Percentiles rank a stretch among this genome's conserved stretches.
Evolutionary conservation across 2,888 invertebrate genomes (phyloP).

Genomic region (Ellobium chinense): DNA sequence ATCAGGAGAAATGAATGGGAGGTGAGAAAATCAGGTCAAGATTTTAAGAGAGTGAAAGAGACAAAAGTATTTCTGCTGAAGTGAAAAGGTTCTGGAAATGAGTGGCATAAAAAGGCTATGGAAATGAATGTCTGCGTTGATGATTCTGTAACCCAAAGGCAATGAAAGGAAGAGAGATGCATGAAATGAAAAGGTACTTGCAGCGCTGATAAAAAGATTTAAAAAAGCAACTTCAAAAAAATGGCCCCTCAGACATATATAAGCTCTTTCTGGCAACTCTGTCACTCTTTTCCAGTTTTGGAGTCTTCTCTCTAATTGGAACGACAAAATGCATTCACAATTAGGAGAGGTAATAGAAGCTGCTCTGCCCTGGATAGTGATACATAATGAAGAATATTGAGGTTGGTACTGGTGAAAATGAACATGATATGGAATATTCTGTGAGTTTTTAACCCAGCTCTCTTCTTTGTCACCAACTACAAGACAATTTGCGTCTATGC

Average conservation of each 20-base stretch:
- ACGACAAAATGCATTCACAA: constrained; percentile 18
- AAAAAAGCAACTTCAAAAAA: constrained; percentile 11
- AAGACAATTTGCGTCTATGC: too few species aligned
- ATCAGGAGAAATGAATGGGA: not conserved
- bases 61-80: not conserved
- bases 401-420: too few species aligned
- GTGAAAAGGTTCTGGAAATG: too few species aligned
- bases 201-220: constrained; percentile 18
- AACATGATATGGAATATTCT: too few species aligned
- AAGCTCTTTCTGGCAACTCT: not conserved
- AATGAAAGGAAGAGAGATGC: not conserved
- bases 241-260: constrained; percentile 10
- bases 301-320: constrained; percentile 34
- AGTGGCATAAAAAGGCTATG: too few species aligned
- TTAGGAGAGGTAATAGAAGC: constrained; percentile 26
- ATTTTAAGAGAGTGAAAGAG: not conserved
- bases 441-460: too few species aligned
- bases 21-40: not conserved
- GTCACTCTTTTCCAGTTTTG: constrained; percentile 7
- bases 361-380: constrained; percentile 3
- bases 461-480: too few species aligned
- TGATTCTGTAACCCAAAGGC: not conserved
- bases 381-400: not conserved
- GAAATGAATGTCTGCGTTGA: not conserved
- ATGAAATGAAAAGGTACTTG: constrained; percentile 12